A percentile compares a stretch with the other conserved stretches of the same genome.
Evolutionary conservation across 2,113 vertebrate species (phyloP).

Genomic region (Entelurus aequoreus): DNA sequence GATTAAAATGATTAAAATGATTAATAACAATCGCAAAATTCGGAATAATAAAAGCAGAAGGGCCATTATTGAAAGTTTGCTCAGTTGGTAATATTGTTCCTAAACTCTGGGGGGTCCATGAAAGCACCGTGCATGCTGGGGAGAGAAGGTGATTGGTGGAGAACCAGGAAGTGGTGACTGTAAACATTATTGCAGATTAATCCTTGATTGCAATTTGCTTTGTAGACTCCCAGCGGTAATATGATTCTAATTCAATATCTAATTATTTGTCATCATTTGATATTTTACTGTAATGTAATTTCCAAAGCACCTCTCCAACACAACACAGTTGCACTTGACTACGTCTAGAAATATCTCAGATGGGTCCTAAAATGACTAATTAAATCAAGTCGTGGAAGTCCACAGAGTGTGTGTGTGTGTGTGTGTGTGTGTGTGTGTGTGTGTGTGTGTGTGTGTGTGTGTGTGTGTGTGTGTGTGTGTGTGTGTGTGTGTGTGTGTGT

Average conservation of each 20-base stretch:
- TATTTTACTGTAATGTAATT: conserved; percentile 11
- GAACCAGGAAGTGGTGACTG: too few species aligned
- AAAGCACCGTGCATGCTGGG: too few species aligned
- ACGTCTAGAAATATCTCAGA: conserved; percentile 45
- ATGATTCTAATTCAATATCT: conserved; percentile 10
- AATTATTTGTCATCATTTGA: conserved; percentile 28
- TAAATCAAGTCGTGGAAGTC: conserved; percentile 46
- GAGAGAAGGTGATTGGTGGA: too few species aligned
- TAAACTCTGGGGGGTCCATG: too few species aligned
- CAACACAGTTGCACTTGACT: conserved; percentile 33
- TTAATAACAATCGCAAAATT: too few species aligned
- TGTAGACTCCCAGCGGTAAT: conserved; percentile 23
- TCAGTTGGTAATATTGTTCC: too few species aligned
- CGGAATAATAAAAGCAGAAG: too few species aligned
- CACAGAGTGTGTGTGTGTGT: conserved; percentile 28
- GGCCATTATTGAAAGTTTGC: too few species aligned
- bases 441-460: conserved; percentile 7
- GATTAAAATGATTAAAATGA: too few species aligned
- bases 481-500: conserved; percentile 18
- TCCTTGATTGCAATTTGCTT: conserved; percentile 13
- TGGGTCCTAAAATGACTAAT: conserved; percentile 53
- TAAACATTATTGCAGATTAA: too few species aligned
- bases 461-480: conserved; percentile 18
- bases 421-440: conserved; percentile 20
- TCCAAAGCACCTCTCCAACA: conserved; percentile 16